Evolutionary conservation across 2,113 vertebrate genomes (phyloP), one percentile per base, ranked within the genome.

Genomic region (Rhinogobius similis): DNA sequence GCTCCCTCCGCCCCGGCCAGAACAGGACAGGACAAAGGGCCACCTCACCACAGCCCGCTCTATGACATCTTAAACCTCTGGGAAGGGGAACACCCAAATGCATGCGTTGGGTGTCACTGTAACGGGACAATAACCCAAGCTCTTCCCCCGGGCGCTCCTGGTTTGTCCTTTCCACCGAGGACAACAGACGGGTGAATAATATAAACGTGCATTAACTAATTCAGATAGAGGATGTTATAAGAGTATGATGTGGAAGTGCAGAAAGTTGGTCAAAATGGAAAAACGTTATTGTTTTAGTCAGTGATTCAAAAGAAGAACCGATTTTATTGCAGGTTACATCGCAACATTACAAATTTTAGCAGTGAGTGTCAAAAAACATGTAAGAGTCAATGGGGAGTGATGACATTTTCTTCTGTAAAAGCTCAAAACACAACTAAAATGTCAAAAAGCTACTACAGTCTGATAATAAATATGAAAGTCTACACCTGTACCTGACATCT

Each of bases 41-140:
- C 63, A 48, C 50, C 56, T 29, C 65, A 39, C 39, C 67, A 26
- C 56, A 46, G 52, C 41, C 70, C 68, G 68, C 32, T 8, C 73
- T 77, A 79, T 90, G 90, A 91, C 65, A 92, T 86, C 72, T 85
- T 90, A 92, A 86, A 92, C 91, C 88, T 80, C 81, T 88, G 89
- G 77, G 87, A 90, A 87, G 73, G 67, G 86, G 83, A 92, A 91
- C 91, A 89, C 90, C 90, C 89, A 89, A 86, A 73, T 81, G 75
- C 23, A 62, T 44, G 70, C 77, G 73, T 82, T 76, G 32, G 65
- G 80, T 85, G 36, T 83, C 79, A 81, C 63, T 27, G 58, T 39
- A 61, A 13, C 23, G 3, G 16, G 53, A 90, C 86, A 89, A 89
- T 88, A 76, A 65, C 13, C 62, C 76, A 32, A 65, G 36, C 65